phyloP scores from a whole-genome alignment of 2,797 vertebrate genomes.

The Sternotherus odoratus region DNA sequence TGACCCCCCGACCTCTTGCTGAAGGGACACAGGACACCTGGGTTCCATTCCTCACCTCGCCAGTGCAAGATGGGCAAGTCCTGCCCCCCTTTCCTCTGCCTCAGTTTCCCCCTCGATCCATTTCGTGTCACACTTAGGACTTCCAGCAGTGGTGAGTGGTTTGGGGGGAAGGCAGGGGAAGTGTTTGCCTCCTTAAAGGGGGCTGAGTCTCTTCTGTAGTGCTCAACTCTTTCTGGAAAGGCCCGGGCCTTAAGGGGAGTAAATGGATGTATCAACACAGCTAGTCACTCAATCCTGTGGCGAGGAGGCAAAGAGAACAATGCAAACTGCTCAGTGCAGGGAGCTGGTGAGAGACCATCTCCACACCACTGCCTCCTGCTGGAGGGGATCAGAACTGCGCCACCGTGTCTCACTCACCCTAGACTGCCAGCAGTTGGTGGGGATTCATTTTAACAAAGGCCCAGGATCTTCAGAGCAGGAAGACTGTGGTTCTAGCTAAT shows the following conservation, averaged over 20 bases:
- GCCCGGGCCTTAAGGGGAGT: too few species aligned
- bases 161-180: not conserved
- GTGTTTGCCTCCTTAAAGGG: not conserved
- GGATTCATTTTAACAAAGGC: too few species aligned
- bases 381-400: not conserved
- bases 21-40: not conserved
- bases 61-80: not conserved
- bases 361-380: not conserved
- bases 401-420: not conserved
- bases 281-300: not conserved
- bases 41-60: too few species aligned
- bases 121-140: not conserved
- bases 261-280: not conserved
- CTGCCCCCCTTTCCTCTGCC: too few species aligned
- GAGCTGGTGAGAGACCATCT: not conserved
- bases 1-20: fast-evolving
- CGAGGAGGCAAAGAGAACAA: not conserved
- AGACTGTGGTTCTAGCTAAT: not conserved
- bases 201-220: not conserved
- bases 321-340: not conserved
- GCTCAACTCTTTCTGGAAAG: not conserved
- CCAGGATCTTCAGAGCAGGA: too few species aligned
- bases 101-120: not conserved
- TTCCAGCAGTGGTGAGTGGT: not conserved
- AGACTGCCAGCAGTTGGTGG: not conserved